Conservation (phyloP, 2,888 invertebrate genomes). For the Tyria jacobaeae region DNA sequence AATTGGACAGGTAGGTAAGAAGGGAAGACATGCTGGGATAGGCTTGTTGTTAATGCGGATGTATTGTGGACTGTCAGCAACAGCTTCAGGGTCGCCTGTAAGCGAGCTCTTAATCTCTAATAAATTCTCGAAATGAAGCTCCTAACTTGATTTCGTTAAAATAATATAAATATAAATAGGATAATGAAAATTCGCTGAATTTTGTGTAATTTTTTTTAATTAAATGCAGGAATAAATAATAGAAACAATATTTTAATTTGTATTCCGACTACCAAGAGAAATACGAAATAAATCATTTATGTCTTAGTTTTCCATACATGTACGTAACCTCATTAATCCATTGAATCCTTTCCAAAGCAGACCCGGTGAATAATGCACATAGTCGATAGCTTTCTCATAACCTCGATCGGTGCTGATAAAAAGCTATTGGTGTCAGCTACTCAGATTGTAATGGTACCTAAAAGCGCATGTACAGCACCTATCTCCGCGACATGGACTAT, state of each 20-base stretch:
- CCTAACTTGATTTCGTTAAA: too few species aligned
- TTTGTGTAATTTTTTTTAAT: not conserved
- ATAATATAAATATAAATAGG: slow-evolving; percentile 10
- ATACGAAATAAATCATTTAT: too few species aligned
- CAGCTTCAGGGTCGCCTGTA: too few species aligned
- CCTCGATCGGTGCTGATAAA: slow-evolving; percentile 82
- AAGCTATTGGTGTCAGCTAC: slow-evolving; percentile 84
- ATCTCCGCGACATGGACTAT: slow-evolving; percentile 79
- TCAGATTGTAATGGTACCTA: slow-evolving; percentile 79
- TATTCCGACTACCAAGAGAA: not conserved
- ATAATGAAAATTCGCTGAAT: slow-evolving; percentile 10
- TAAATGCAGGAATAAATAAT: not conserved
- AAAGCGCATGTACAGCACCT: slow-evolving; percentile 85
- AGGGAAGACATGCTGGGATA: too few species aligned
- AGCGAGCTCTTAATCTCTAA: too few species aligned
- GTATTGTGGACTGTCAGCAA: too few species aligned
- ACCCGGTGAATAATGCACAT: slow-evolving; percentile 46
- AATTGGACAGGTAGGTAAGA: too few species aligned
- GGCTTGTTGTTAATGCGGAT: too few species aligned
- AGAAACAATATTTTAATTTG: not conserved
- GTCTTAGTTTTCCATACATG: too few species aligned
- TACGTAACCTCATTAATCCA: not conserved
- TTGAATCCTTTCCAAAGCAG: slow-evolving; percentile 26
- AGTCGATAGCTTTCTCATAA: slow-evolving; percentile 81
- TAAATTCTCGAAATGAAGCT: too few species aligned